Base-by-base conservation (phyloP, 2,888 invertebrate species). In the Philonicus albiceps region DNA sequence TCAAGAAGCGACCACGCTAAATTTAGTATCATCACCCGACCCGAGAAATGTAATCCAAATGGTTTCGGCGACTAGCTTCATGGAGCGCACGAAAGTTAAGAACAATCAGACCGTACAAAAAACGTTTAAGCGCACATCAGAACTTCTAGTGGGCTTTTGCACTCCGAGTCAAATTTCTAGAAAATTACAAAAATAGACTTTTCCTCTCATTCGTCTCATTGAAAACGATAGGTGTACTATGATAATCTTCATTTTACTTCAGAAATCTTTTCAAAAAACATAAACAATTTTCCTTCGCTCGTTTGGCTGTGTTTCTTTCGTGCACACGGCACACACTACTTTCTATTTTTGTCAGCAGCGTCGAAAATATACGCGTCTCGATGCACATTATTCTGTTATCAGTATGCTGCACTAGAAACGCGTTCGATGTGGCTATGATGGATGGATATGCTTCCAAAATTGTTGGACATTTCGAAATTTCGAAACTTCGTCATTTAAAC, bases 131-230 rank as follows among this genome's bases (percentile, higher is more conserved):
- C 30, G 55, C 4, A 81, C 55, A 81, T 81, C 64, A 27, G 64
- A 13, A 27, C 27, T n/a, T 81, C 34, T 81, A 19, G 34, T 19
- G 19, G 81, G 81, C 80, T 81, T 81, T 81, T 55, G 64, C 81
- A 81, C 81, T 84, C 73, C 84, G 73, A 84, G 84, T 84, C 74
- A 85, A 85, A 75, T 85, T 85, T 85, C 75, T 49, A 85, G 75
- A 85, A 85, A 55, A 19, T 85, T 85, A 75, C 85, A 85, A 75
- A 85, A 85, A 85, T 85, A 85, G 85, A 85, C 49, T 75, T 64
- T 75, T 75, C 75, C 31, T 75, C 75, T 34, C 53, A 75, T 84
- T 84, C 49, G 73, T 73, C 64, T 84, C 37, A 40, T 73, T 73
- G 84, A 73, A 84, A 73, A 40, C 40, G 27, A 73, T 84, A 72